Evolutionary conservation across 1,140 invertebrate genomes (phyloP).

Genomic region (Procambarus clarkii): DNA sequence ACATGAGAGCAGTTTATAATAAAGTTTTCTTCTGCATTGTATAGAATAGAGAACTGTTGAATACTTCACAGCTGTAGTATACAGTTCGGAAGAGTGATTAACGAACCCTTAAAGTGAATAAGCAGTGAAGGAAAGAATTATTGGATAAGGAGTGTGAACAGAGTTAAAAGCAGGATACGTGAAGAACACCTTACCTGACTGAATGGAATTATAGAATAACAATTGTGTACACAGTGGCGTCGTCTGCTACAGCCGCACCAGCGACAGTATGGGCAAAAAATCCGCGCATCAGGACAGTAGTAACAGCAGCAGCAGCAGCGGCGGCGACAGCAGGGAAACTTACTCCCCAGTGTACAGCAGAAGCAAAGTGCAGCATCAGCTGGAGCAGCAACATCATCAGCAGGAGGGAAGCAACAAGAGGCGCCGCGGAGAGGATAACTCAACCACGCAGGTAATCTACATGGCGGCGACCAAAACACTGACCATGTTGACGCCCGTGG

Average conservation of each 20-base stretch:
- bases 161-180: too few relatives aligned
- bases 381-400: not conserved
- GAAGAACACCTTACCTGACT: too few relatives aligned
- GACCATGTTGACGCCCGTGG: slow-evolving; percentile 43
- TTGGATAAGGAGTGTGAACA: too few relatives aligned
- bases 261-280: not conserved
- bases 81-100: too few relatives aligned
- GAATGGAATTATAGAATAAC: not conserved
- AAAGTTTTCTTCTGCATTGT: too few relatives aligned
- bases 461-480: slow-evolving; percentile 43
- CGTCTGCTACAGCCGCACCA: not conserved
- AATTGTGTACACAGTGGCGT: not conserved
- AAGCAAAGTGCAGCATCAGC: not conserved
- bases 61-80: too few relatives aligned
- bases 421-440: slow-evolving; percentile 14
- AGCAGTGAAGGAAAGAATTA: too few relatives aligned
- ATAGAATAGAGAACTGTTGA: too few relatives aligned
- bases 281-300: not conserved
- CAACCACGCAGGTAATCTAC: not conserved
- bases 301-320: not conserved
- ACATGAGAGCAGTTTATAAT: too few relatives aligned
- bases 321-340: not conserved
- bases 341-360: not conserved
- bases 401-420: slow-evolving; percentile 22
- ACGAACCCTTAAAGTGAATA: too few relatives aligned